Base-by-base conservation (phyloP, 2,888 invertebrate genomes). In the Schizaphis graminum region DNA sequence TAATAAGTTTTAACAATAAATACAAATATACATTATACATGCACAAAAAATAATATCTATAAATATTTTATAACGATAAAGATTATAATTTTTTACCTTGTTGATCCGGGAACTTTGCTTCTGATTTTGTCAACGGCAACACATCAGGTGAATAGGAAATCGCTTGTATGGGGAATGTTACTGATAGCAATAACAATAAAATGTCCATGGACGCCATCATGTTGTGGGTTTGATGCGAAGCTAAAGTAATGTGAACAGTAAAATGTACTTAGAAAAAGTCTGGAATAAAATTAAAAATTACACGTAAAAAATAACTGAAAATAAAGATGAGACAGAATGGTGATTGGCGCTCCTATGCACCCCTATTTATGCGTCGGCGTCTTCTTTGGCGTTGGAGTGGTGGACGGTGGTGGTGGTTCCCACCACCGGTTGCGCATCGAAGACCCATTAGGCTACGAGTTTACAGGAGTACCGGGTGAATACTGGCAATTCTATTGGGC, bases 111-210 rank as follows among this genome's bases (percentile, higher is more conserved):
- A 53, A 2, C 0, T 16, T 3, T 47, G 44, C 44, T 47, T 47
- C 44, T 47, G 5, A 0, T 7, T 8, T 47, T 47, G 44, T 47
- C 44, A 7, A 7, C 8, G 61, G 61, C 26, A 61, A n/a, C 11
- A n/a, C 4, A 1, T 61, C n/a, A 3, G 61, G n/a, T 0, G 4
- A 11, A 13, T 61, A 11, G 0, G 11, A 1, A 28, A 47, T 47
- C 16, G 28, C 13, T 28, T n/a, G 11, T 13, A 61, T 61, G 11
- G 61, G 3, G 1, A 13, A 0, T 13, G 61, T 28, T 28, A 61
- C n/a, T 1, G 61, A 0, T 8, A 61, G n/a, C n/a, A 61, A 13
- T 3, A 61, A 11, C 3, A 61, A n/a, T 13, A 61, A n/a, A 10
- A 11, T 61, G 13, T 28, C 61, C 13, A 1, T 13, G 10, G 3